Evolutionary conservation across 2,797 vertebrate species (phyloP).

Genomic region (Eleutherodactylus coqui): DNA sequence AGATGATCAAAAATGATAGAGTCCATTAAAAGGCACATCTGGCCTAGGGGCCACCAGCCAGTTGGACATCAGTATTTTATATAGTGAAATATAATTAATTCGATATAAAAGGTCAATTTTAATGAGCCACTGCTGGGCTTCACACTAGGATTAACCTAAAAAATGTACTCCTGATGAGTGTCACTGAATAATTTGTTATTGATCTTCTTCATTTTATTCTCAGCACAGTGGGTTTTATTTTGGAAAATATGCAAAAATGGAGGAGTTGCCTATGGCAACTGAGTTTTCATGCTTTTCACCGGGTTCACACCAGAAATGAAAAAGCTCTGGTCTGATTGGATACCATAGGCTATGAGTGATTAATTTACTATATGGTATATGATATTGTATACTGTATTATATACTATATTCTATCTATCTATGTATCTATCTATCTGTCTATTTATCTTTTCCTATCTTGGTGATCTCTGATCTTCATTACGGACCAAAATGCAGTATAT

Average conservation of each 20-base stretch:
- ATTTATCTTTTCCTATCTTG: no score
- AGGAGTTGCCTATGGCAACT: constrained; percentile 10
- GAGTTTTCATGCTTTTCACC: not conserved
- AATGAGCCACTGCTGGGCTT: constrained; percentile 29
- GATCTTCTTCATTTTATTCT: constrained; percentile 5
- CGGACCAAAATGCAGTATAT: not conserved
- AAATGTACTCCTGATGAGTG: constrained; percentile 9
- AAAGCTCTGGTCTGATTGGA: not conserved
- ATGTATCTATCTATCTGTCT: no score
- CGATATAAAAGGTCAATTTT: constrained; percentile 24
- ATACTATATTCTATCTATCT: not conserved
- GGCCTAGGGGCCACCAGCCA: constrained; percentile 24
- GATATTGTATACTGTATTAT: not conserved
- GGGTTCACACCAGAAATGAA: not conserved
- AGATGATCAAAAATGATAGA: not conserved
- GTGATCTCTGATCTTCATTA: no score
- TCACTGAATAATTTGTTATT: constrained; percentile 22
- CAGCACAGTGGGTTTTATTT: not conserved
- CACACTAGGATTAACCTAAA: constrained; percentile 29
- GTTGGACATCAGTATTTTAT: constrained; percentile 23
- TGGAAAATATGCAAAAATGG: not conserved
- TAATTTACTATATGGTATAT: not conserved
- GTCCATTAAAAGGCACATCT: constrained; percentile 26
- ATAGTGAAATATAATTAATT: constrained; percentile 24
- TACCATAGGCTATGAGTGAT: not conserved